phyloP scores from a whole-genome alignment of 2,888 invertebrate species.

The Lapara coniferarum region DNA sequence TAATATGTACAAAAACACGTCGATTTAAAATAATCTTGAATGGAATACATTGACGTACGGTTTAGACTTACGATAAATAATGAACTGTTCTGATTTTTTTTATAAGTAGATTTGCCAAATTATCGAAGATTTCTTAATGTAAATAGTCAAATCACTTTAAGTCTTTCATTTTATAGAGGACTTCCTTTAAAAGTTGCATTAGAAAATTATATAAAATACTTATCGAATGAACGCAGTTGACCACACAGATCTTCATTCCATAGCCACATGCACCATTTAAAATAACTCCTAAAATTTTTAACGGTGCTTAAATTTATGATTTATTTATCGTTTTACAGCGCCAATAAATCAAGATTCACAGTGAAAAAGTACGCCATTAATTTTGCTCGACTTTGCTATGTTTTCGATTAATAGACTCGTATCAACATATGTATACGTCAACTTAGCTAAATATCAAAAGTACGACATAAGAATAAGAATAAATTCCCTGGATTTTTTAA shows the following conservation, averaged over 20 bases:
- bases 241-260: background rate
- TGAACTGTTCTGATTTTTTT: too few species aligned
- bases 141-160: too few species aligned
- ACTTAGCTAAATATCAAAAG: constrained; percentile 16
- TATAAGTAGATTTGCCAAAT: too few species aligned
- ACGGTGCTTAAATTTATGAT: constrained; percentile 12
- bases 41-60: too few species aligned
- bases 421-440: constrained; percentile 13
- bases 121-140: too few species aligned
- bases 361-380: constrained; percentile 16
- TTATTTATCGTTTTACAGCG: constrained; percentile 12
- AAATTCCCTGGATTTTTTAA: constrained; percentile 6
- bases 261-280: constrained; percentile 13
- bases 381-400: constrained; percentile 9
- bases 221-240: background rate
- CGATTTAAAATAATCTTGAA: too few species aligned
- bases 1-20: background rate
- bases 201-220: background rate
- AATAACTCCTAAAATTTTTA: constrained; percentile 7
- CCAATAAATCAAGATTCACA: constrained; percentile 7
- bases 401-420: constrained; percentile 16
- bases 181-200: background rate
- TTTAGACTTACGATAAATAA: too few species aligned
- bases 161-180: too few species aligned
- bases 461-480: constrained; percentile 5